Evolutionary conservation across 2,113 vertebrate genomes (phyloP).

Genomic region (Atrichornis clamosus): DNA sequence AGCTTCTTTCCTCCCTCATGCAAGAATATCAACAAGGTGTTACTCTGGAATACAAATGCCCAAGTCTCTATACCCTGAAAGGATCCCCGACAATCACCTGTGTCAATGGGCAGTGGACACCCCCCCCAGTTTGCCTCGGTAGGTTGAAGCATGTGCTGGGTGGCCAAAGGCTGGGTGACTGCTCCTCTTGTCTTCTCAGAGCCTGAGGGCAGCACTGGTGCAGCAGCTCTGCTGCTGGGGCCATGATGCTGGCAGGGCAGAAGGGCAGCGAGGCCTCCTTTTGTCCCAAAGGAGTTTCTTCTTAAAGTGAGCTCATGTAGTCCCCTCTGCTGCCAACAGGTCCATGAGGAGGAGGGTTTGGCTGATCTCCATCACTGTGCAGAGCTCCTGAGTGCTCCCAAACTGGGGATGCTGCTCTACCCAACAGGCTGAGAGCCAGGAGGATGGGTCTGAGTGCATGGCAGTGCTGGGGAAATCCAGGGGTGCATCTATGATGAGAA

Average conservation of each 20-base stretch:
- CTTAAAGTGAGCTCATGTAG: background rate
- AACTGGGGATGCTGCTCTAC: fast-evolving
- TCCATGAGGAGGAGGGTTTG: background rate
- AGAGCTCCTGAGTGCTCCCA: fast-evolving
- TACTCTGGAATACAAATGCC: constrained; percentile 30
- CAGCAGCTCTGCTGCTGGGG: background rate
- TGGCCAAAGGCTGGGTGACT: background rate
- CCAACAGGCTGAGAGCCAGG: background rate
- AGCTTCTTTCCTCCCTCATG: background rate
- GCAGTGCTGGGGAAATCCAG: background rate
- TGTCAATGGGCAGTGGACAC: background rate
- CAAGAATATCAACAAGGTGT: background rate
- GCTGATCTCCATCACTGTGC: background rate
- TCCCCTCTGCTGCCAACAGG: background rate
- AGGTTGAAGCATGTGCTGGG: background rate
- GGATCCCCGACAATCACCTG: background rate
- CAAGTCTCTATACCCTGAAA: background rate
- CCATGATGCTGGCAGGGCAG: background rate
- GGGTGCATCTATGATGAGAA: fast-evolving
- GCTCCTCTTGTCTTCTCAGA: background rate
- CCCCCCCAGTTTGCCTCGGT: constrained; percentile 21
- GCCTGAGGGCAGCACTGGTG: background rate
- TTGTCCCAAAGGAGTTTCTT: background rate
- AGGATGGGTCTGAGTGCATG: background rate
- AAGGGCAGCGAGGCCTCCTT: fast-evolving